Base-by-base conservation (phyloP, 2,888 invertebrate genomes). In the Vanessa cardui region DNA sequence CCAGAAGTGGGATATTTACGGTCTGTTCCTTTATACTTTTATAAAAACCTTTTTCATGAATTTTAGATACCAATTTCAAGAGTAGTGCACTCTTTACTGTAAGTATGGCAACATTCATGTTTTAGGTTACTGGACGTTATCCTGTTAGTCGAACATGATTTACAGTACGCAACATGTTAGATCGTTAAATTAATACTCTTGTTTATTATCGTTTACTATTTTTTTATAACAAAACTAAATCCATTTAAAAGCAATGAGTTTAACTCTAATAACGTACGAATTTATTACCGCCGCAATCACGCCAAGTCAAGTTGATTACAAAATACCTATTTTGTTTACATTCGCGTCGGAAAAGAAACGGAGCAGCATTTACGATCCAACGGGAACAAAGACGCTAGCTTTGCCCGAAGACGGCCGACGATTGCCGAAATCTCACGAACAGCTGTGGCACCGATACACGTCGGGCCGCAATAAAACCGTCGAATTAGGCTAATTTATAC, bases 401-500 rank as follows among this genome's bases (percentile, higher is more conserved):
- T 49, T 20, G 63, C 50, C 62, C 76, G 76, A 73, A 58, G 60
- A 58, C 49, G 20, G 54, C 69, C 78, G 79, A 77, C 72, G 76
- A 74, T 60, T 69, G 76, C 83, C 87, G 83, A 85, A 83, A 83
- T 82, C 80, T 82, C 77, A 70, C 81, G 81, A 81, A 73, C 80
- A 79, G 74, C 81, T 83, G 80, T 83, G 68, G 82, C 86, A 84
- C 81, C 83, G 81, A 84, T 83, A 56, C 33, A 56, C 33, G 9
- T 39, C 56, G 39, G 18, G 21, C 20, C 9, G 39, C 50, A 64
- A 64, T 64, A 59, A 64, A 44, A 45, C 31, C 26, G 39, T 49
- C 47, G 59, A 59, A 52, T 50, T 62, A 31, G 33, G n/a, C 31
- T 15, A 69, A 44, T 65, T 62, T 47, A 58, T 31, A 56, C 64